These are phyloP conservation scores for Sclerodermus sp. DNA, from an alignment of 2,888 invertebrate species.

Conservation along the genomic window DNA sequence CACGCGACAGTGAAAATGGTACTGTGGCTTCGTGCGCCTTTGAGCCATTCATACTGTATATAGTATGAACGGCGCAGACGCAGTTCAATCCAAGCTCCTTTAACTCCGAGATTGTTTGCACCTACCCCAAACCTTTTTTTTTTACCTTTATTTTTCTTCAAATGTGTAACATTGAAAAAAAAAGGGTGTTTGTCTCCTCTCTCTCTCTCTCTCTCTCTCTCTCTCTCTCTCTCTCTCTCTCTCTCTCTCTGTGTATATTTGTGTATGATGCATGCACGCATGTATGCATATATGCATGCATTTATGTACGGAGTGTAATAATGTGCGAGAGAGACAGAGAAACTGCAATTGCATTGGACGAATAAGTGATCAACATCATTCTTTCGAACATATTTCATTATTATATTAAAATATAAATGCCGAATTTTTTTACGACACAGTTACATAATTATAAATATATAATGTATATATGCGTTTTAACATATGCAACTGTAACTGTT, in stretches of 20 bases:
- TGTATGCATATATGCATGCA: too few relatives aligned
- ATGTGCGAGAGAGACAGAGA: too few relatives aligned
- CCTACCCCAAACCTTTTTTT: too few relatives aligned
- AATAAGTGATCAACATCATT: slow-evolving; percentile 7
- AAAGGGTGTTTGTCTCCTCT: too few relatives aligned
- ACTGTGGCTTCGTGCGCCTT: slow-evolving; percentile 41
- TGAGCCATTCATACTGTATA: background rate
- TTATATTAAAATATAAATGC: slow-evolving; percentile 56
- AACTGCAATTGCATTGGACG: slow-evolving; percentile 7
- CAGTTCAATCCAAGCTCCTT: slow-evolving; percentile 2
- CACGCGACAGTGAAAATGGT: slow-evolving; percentile 36
- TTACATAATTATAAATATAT: slow-evolving; percentile 32
- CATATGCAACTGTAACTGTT: slow-evolving; percentile 14
- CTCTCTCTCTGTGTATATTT: too few relatives aligned
- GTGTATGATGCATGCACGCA: too few relatives aligned
- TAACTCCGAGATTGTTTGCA: too few relatives aligned
- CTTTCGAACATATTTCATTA: slow-evolving; percentile 26
- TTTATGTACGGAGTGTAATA: too few relatives aligned
- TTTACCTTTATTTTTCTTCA: too few relatives aligned
- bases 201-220: too few relatives aligned
- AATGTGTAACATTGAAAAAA: too few relatives aligned
- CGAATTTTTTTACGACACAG: slow-evolving; percentile 43
- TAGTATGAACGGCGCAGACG: slow-evolving; percentile 29
- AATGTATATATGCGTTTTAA: slow-evolving; percentile 24
- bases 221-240: too few relatives aligned